A percentile compares a stretch with the other conserved stretches of the same genome.
phyloP scores from a whole-genome alignment of 2,113 vertebrate species.

The Caracal caracal region DNA sequence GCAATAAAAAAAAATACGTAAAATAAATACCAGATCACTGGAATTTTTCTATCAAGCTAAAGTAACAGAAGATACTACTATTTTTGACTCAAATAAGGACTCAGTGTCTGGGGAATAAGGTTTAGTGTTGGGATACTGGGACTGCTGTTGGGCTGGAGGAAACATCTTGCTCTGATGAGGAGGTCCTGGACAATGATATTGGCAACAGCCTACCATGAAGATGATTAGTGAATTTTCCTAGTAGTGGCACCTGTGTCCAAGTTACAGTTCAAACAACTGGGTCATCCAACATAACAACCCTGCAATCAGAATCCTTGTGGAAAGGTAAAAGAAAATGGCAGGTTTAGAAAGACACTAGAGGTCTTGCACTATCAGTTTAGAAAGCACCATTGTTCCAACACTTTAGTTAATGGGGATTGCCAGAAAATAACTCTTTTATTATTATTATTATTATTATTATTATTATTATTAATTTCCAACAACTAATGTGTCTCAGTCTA shows the following conservation, averaged over 20 bases:
- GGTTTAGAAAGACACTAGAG: not conserved
- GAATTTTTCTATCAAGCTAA: not conserved
- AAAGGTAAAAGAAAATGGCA: not conserved
- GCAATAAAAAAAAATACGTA: not conserved
- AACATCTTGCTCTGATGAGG: not conserved
- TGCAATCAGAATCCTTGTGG: not conserved
- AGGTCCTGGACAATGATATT: not conserved
- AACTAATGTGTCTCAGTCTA: not conserved
- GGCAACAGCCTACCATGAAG: fast-evolving
- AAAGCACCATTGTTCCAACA: not conserved
- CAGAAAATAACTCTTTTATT: not conserved
- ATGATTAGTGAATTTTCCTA: not conserved
- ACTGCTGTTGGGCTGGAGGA: not conserved
- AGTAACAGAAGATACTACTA: not conserved
- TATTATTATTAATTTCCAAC: not conserved
- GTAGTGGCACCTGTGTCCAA: not conserved
- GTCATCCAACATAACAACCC: not conserved
- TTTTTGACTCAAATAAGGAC: not conserved
- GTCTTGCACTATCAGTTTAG: not conserved
- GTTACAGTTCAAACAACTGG: not conserved
- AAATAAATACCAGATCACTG: not conserved
- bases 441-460: not conserved
- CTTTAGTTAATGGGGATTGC: not conserved
- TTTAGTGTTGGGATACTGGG: not conserved
- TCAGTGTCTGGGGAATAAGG: not conserved